These are phyloP conservation scores for Spodoptera frugiperda DNA, from an alignment of 1,140 invertebrate species.

Conservation along the genomic window DNA sequence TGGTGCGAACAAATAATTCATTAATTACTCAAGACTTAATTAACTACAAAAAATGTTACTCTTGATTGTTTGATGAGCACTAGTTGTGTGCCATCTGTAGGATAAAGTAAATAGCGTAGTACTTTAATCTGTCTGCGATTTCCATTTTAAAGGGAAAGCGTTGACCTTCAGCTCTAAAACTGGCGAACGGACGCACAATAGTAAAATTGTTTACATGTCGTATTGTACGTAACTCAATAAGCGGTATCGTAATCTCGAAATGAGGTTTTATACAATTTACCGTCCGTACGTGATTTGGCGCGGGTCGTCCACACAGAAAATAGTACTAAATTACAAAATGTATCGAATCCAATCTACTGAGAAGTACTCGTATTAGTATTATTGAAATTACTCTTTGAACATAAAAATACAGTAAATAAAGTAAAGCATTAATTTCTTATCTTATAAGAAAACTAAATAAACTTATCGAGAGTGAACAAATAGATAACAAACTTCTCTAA, in stretches of 20 bases:
- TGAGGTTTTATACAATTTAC: slow-evolving; percentile 72
- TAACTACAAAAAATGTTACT: slow-evolving; percentile 18
- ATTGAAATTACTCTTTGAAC: neutral
- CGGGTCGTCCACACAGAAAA: slow-evolving; percentile 43
- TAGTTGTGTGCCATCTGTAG: neutral
- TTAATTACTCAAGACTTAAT: slow-evolving; percentile 18
- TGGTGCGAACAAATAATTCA: slow-evolving; percentile 5
- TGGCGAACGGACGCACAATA: slow-evolving; percentile 50
- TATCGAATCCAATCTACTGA: slow-evolving; percentile 29
- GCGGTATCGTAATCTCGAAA: slow-evolving; percentile 63
- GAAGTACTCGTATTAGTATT: slow-evolving; percentile 10
- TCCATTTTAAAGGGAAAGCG: slow-evolving; percentile 47
- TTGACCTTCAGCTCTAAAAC: slow-evolving; percentile 54
- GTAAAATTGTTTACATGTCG: slow-evolving; percentile 68
- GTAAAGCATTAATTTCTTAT: neutral
- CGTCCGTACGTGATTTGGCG: slow-evolving; percentile 68
- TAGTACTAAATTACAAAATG: slow-evolving; percentile 52
- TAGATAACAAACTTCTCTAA: neutral
- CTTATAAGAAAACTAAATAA: neutral
- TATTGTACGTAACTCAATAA: slow-evolving; percentile 65
- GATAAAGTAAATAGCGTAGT: neutral
- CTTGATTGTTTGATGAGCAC: slow-evolving; percentile 4
- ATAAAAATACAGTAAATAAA: neutral
- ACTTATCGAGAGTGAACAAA: neutral
- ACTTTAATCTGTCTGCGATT: slow-evolving; percentile 1